Percentiles rank a stretch among this genome's conserved stretches.
Conservation (phyloP, 2,888 invertebrate species). For the Asteroscopus sphinx region DNA sequence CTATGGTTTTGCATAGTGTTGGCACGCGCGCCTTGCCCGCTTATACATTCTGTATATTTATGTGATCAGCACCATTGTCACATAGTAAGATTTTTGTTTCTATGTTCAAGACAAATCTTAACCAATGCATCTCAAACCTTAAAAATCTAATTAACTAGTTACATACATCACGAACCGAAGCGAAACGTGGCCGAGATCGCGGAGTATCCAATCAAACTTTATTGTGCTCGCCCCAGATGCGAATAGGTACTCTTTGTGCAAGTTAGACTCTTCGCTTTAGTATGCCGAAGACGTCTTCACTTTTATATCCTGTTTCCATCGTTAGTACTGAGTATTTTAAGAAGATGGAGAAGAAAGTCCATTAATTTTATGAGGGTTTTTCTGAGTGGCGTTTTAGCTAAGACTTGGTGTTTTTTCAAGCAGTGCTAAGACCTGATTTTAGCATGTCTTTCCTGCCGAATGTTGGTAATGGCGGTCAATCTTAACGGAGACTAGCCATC, state of each 20-base stretch:
- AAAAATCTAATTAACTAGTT: slow-evolving; percentile 39
- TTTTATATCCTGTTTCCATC: slow-evolving; percentile 49
- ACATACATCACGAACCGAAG: slow-evolving; percentile 17
- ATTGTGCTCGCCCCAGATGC: slow-evolving; percentile 63
- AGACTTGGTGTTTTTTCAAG: background rate
- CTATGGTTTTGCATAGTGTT: no score
- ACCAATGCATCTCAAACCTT: background rate
- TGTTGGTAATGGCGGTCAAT: no score
- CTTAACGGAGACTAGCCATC: no score
- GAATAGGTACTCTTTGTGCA: slow-evolving; percentile 51
- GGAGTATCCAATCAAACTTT: slow-evolving; percentile 75
- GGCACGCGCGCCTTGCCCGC: no score
- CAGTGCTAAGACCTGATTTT: no score
- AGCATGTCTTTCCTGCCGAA: no score
- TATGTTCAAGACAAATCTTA: background rate
- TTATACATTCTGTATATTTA: no score
- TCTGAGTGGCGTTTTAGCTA: background rate
- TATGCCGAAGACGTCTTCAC: slow-evolving; percentile 47
- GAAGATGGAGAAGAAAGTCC: slow-evolving; percentile 29
- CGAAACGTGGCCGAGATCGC: slow-evolving; percentile 35
- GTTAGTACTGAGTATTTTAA: slow-evolving; percentile 45
- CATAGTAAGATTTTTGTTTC: no score
- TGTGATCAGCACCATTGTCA: no score
- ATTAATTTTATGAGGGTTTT: slow-evolving; percentile 29
- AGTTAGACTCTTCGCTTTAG: slow-evolving; percentile 34